A percentile compares a stretch with the other conserved stretches of the same genome.
phyloP scores from a whole-genome alignment of 2,113 vertebrate genomes.

The Corythornis madagascariensis region DNA sequence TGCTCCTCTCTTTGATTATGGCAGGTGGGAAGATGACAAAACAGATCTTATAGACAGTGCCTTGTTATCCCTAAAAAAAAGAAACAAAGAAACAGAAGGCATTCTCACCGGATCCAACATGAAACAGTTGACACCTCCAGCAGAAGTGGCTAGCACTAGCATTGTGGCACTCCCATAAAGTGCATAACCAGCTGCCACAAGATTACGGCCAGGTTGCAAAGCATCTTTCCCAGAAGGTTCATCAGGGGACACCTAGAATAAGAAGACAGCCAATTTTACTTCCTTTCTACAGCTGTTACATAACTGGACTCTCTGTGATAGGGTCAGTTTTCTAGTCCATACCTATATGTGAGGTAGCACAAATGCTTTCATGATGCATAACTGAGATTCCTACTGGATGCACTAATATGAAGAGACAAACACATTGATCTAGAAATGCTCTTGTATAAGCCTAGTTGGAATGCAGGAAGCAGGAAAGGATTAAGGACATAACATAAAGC shows the following conservation, averaged over 20 bases:
- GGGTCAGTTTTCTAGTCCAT: neutral
- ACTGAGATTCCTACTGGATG: neutral
- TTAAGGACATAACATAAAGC: conserved; percentile 24
- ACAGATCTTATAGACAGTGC: neutral
- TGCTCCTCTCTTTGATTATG: neutral
- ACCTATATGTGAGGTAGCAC: neutral
- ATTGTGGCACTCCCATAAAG: conserved; percentile 97
- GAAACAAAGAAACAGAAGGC: neutral
- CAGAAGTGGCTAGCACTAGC: conserved; percentile 89
- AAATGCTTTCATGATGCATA: neutral
- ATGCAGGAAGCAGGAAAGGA: conserved; percentile 58
- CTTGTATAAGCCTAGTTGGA: neutral
- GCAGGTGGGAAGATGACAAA: too few relatives aligned
- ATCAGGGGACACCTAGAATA: conserved; percentile 74
- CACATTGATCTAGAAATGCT: neutral
- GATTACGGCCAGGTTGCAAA: conserved; percentile 88
- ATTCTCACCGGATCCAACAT: conserved; percentile 94
- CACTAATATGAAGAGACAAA: neutral
- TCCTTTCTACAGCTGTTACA: neutral
- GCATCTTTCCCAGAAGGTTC: conserved; percentile 88
- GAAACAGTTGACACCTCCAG: conserved; percentile 91
- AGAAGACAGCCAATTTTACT: neutral
- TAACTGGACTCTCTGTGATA: neutral
- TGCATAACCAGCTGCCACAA: conserved; percentile 94
- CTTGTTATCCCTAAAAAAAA: neutral